Base-by-base conservation (phyloP, 2,888 invertebrate species). In the Drosophila seclusa region DNA sequence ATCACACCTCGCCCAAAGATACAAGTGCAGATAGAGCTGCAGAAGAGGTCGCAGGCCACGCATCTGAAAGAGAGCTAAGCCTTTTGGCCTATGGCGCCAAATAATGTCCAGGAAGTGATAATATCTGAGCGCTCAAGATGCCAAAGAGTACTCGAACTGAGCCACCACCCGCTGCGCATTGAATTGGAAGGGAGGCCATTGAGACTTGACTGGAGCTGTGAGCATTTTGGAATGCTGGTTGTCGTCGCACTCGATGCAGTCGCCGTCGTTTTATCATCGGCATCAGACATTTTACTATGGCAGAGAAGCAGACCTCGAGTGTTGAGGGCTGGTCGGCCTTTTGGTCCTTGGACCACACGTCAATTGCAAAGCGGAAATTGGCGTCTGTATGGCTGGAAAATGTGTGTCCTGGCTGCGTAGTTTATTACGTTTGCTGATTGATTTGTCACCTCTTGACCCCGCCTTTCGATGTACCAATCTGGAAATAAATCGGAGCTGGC, bases 81-180 rank as follows among this genome's bases (percentile, higher is more conserved):
- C 80, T 78, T 89, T 87, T 89, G 90, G 88, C 85, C 85, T 78
- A 85, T 76, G 78, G 83, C 83, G 72, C 87, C 80, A 78, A 87
- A 85, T 87, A 89, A 89, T 87, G 88, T 87, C 85, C 83, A 87
- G 89, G 89, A 89, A 80, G 83, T 80, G 85, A 85, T 85, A 89
- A 85, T 87, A 89, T 85, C 89, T 76, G 68, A 72, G 64, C 64
- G 66, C 78, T 80, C 68, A 64, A 34, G 36, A 38, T 40, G 55
- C 55, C 55, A 55, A 55, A 82, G 85, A 68, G 70, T 63, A 34
- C 79, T 82, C 73, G 55, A 63, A 71, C 40, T 38, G 53, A 72
- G 80, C 59, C 58, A 54, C 73, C 79, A 64, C 70, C 79, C 68
- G 79, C 71, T 68, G 87, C 68, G 88, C 86, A 85, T 87, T 85